Conservation (phyloP, 2,888 invertebrate species). For the Pharmacophagus antenor region DNA sequence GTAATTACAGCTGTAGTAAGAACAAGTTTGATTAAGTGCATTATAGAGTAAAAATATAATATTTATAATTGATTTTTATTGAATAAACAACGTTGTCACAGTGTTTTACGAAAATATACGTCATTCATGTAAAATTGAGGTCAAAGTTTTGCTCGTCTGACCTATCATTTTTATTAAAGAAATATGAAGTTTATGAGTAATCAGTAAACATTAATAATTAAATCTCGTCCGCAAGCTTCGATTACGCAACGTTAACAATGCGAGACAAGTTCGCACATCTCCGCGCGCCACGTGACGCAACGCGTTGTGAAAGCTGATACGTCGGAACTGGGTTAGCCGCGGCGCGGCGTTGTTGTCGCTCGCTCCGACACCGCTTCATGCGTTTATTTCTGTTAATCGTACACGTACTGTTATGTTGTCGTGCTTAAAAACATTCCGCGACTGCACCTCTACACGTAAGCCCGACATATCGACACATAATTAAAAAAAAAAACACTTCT, state of each 20-base stretch:
- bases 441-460: background rate
- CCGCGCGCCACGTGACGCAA: slow-evolving; percentile 52
- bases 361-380: slow-evolving; percentile 34
- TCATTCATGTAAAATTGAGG: too few species aligned
- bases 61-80: too few species aligned
- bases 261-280: slow-evolving; percentile 37
- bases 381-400: slow-evolving; percentile 38
- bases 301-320: slow-evolving; percentile 73
- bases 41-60: too few species aligned
- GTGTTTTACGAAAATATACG: too few species aligned
- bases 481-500: slow-evolving; percentile 9
- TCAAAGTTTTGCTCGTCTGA: too few species aligned
- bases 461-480: slow-evolving; percentile 1
- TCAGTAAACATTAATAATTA: background rate
- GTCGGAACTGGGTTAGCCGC: slow-evolving; percentile 65
- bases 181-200: too few species aligned
- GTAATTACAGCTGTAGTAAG: too few species aligned
- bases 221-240: slow-evolving; percentile 11
- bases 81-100: too few species aligned
- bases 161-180: too few species aligned
- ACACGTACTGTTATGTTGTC: slow-evolving; percentile 37
- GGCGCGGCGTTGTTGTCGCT: too few species aligned
- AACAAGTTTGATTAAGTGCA: too few species aligned
- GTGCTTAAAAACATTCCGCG: slow-evolving; percentile 24
- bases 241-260: slow-evolving; percentile 29